Evolutionary conservation across 2,888 invertebrate genomes (phyloP).

Genomic region (Syritta pipiens): DNA sequence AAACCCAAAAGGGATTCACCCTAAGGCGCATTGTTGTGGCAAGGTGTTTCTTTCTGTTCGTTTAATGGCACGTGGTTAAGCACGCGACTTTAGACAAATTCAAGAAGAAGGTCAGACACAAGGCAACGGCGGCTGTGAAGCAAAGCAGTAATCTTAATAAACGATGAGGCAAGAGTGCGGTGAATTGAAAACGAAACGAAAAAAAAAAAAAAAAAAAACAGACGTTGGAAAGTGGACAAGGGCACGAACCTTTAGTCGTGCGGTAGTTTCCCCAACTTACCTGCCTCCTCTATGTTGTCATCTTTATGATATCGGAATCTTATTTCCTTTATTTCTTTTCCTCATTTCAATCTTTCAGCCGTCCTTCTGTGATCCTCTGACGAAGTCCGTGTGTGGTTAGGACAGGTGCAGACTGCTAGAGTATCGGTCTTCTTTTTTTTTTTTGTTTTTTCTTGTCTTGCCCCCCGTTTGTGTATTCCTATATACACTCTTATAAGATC

Average conservation of each 20-base stretch:
- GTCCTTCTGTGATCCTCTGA: slow-evolving; percentile 65
- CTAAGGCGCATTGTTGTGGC: slow-evolving; percentile 64
- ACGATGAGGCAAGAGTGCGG: slow-evolving; percentile 47
- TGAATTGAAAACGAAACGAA: slow-evolving; percentile 49
- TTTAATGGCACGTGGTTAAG: slow-evolving; percentile 68
- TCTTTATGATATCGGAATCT: slow-evolving; percentile 69
- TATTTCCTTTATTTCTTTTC: slow-evolving; percentile 65
- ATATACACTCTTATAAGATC: slow-evolving; percentile 15
- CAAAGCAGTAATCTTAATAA: slow-evolving; percentile 58
- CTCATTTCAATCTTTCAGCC: slow-evolving; percentile 65
- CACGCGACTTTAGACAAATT: slow-evolving; percentile 69
- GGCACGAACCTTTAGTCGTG: slow-evolving; percentile 60
- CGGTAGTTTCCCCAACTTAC: slow-evolving; percentile 60
- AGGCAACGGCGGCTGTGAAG: slow-evolving; percentile 54
- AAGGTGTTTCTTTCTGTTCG: slow-evolving; percentile 65
- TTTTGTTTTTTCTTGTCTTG: not conserved
- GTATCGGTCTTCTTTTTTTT: slow-evolving; percentile 38
- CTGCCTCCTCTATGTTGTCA: slow-evolving; percentile 57
- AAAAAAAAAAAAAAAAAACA: slow-evolving; percentile 36
- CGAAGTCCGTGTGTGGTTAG: slow-evolving; percentile 64
- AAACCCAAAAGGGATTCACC: slow-evolving; percentile 63
- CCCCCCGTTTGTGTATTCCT: not conserved
- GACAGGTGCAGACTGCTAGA: slow-evolving; percentile 60
- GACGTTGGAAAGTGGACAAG: slow-evolving; percentile 46
- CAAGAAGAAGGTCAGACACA: slow-evolving; percentile 66